Base-by-base conservation (phyloP, 2,113 vertebrate genomes). In the Coregonus clupeaformis region DNA sequence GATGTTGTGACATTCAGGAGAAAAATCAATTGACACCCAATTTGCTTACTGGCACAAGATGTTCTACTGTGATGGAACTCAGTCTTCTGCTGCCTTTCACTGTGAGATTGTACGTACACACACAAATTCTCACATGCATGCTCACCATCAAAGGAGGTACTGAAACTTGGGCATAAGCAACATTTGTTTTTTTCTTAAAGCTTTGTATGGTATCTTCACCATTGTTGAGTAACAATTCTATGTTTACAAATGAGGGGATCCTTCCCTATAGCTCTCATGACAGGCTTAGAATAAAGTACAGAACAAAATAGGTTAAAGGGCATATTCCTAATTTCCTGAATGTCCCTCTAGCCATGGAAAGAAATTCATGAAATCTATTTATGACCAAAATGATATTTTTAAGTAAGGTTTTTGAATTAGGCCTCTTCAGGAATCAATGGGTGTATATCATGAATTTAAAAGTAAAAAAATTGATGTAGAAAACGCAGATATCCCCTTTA, bases 1-100 rank as follows among this genome's bases (percentile, higher is more conserved):
- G 55, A 62, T 24, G 24, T 27, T 55, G 36, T 87, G 79, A 63
- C 74, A 86, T 3, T 72, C 49, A 6, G 24, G n/a, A 68, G 9
- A 75, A 79, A 74, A 5, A 1, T 2, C 69, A 9, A 73, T 89
- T 90, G 82, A 81, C 85, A 86, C 67, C 57, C 16, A 45, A 6
- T 75, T 14, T 72, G 81, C 68, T 59, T 73, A 81, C 69, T 42
- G 36, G 9, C 36, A 42, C 9, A 11, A 3, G 36, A 42, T 62
- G 5, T 18, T 12, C 13, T 7, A 20, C 24, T 25, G 22, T 62
- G 12, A 42, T 42, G 36, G 36, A 12, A 42, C 9, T 11, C 32
- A 1, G 36, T 42, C 36, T 42, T 2, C 2, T 42, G 36, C 36
- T 42, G 7, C 36, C 9, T 42, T 42, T 42, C 36, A 42, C 36